Evolutionary conservation across 2,888 invertebrate species (phyloP).

Genomic region (Lithophane leautieri): DNA sequence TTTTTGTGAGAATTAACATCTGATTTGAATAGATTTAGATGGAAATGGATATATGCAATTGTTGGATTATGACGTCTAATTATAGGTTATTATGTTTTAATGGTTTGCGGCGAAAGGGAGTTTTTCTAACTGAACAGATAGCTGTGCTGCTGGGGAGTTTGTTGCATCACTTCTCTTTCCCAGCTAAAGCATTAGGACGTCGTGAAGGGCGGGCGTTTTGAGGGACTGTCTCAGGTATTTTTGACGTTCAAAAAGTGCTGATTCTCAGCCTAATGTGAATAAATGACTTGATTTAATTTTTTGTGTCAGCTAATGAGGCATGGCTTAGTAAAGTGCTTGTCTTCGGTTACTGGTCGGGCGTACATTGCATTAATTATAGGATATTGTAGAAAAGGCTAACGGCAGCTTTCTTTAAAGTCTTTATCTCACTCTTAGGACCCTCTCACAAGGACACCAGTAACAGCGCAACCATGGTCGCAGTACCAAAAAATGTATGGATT

Average conservation of each 20-base stretch:
- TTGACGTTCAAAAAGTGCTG: background rate
- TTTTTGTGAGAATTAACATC: constrained; percentile 52
- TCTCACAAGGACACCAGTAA: no score
- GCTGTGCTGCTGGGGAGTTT: background rate
- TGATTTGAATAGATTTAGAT: constrained; percentile 54
- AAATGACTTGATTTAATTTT: background rate
- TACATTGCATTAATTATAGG: no score
- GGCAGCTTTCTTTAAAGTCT: no score
- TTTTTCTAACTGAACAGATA: background rate
- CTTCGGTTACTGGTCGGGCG: no score
- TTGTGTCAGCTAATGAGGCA: background rate
- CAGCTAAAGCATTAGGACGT: background rate
- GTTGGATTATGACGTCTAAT: constrained; percentile 28
- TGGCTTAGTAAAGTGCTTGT: background rate
- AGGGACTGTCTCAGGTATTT: background rate
- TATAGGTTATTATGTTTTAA: constrained; percentile 13
- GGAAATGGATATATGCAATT: constrained; percentile 44
- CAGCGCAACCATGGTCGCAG: no score
- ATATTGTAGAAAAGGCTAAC: no score
- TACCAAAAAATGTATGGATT: no score
- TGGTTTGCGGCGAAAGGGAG: constrained; percentile 10
- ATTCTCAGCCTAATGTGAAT: background rate
- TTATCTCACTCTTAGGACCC: no score
- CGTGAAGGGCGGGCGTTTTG: background rate
- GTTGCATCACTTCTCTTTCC: background rate